Base-by-base conservation (phyloP, 1,140 invertebrate species). In the Anagrus nilaparvatae region DNA sequence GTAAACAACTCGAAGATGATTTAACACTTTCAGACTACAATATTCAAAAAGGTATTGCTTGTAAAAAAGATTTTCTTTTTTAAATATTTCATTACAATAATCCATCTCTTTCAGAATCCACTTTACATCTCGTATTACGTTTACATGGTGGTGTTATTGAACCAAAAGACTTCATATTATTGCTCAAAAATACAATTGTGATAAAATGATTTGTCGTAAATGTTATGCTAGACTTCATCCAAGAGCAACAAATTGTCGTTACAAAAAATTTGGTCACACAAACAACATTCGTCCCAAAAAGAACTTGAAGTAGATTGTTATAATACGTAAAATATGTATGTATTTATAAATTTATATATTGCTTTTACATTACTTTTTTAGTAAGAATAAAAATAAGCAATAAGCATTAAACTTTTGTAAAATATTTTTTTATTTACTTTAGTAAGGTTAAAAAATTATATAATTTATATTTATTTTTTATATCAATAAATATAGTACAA, bases 191-290 rank as follows among this genome's bases (percentile, higher is more conserved):
- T 98, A 98, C 78, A 99, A 99, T 67, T 98, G 94, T 69, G 95
- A 99, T 66, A 99, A 99, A 65, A 97, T 98, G 90, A 97, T 99
- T 61, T 99, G 96, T 74, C 82, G 96, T 57, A 98, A 97, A 69
- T 99, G 96, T 69, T 99, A 99, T 66, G 96, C 96, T 53, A 83
- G 95, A 61, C 84, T 99, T 50, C 96, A 97, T 66, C 94, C 90
- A 42, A 77, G 93, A 71, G 96, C 96, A 17, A 97, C 93, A 42
- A 99, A 99, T 68, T 99, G 96, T 70, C 84, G 96, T 49, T 99
- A 99, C 72, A 93, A 90, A 72, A 98, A 98, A 69, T 99, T 96
- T 75, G 96, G 96, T 46, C 96, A 98, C 71, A 97, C 93, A 48
- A 97, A 94, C 74, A 97, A 99, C 70, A 80, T 99, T 60, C 82